Evolutionary conservation across 2,797 vertebrate genomes (phyloP).

Genomic region (Eutrigla gurnardus): DNA sequence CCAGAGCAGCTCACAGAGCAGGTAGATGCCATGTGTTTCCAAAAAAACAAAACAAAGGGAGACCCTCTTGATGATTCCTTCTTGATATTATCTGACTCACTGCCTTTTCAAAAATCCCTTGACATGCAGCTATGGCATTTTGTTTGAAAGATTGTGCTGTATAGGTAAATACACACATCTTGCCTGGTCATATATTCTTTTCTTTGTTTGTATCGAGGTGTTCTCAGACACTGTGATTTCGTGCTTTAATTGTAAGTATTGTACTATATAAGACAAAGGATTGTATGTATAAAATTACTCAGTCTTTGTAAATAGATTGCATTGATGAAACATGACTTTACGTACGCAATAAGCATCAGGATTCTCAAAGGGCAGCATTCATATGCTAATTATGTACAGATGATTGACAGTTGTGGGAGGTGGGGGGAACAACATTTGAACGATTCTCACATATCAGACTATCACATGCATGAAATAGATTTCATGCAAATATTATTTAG

Average conservation of each 20-base stretch:
- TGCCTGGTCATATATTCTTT: conserved; percentile 41
- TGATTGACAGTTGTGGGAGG: background rate
- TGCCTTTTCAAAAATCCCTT: conserved; percentile 69
- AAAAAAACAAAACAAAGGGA: conserved; percentile 59
- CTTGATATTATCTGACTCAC: conserved; percentile 70
- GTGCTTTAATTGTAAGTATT: conserved; percentile 72
- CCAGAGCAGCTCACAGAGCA: conserved; percentile 82
- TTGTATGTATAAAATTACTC: conserved; percentile 59
- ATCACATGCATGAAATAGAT: background rate
- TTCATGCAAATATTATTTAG: conserved; percentile 9
- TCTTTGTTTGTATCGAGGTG: conserved; percentile 52
- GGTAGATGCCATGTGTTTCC: conserved; percentile 74
- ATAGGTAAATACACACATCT: conserved; percentile 25
- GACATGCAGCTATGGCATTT: conserved; percentile 65
- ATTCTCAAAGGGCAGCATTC: conserved; percentile 36
- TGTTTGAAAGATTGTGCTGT: conserved; percentile 47
- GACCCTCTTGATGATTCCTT: conserved; percentile 84
- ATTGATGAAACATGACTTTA: conserved; percentile 49
- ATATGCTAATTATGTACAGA: conserved; percentile 23
- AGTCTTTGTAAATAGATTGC: conserved; percentile 65
- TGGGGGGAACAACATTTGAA: background rate
- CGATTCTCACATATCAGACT: conserved; percentile 9
- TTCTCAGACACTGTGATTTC: conserved; percentile 34
- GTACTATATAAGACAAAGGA: conserved; percentile 56
- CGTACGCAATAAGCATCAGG: conserved; percentile 8